These are phyloP conservation scores for Caenorhabditis wallacei DNA, from an alignment of 2,888 invertebrate genomes.

Conservation along the genomic window DNA sequence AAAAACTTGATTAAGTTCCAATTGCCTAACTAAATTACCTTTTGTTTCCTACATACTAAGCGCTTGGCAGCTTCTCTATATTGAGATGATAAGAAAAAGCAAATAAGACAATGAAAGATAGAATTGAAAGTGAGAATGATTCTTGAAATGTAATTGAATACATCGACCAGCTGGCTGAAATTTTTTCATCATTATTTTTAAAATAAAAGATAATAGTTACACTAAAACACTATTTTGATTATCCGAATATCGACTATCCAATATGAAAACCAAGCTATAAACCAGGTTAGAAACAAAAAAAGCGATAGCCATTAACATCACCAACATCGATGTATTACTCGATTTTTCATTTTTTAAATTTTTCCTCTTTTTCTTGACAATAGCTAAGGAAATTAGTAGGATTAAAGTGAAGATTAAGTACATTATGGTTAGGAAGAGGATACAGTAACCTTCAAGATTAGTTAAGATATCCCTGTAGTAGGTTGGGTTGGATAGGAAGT, in stretches of 20 bases:
- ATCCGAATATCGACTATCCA: neutral
- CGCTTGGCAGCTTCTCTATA: neutral
- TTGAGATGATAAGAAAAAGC: constrained; percentile 16
- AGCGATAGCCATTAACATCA: constrained; percentile 7
- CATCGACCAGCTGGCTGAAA: neutral
- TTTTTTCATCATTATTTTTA: neutral
- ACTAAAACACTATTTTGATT: neutral
- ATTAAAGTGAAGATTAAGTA: neutral
- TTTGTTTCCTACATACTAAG: neutral
- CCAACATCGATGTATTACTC: neutral
- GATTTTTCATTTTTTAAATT: neutral
- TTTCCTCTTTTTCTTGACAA: neutral
- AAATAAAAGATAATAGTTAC: neutral
- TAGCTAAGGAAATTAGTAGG: neutral
- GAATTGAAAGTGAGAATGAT: constrained; percentile 9
- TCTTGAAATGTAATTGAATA: neutral
- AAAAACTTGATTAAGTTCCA: too few species aligned
- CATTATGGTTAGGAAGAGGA: neutral
- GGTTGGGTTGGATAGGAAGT: neutral
- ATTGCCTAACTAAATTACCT: too few species aligned
- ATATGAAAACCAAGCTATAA: neutral
- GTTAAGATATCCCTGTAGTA: too few species aligned
- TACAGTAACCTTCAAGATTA: neutral
- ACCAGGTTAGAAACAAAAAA: neutral
- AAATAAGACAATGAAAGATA: constrained; percentile 7